Evolutionary conservation across 2,888 invertebrate species (phyloP), one percentile per base, ranked within the genome.

Genomic region (Callosobruchus maculatus): DNA sequence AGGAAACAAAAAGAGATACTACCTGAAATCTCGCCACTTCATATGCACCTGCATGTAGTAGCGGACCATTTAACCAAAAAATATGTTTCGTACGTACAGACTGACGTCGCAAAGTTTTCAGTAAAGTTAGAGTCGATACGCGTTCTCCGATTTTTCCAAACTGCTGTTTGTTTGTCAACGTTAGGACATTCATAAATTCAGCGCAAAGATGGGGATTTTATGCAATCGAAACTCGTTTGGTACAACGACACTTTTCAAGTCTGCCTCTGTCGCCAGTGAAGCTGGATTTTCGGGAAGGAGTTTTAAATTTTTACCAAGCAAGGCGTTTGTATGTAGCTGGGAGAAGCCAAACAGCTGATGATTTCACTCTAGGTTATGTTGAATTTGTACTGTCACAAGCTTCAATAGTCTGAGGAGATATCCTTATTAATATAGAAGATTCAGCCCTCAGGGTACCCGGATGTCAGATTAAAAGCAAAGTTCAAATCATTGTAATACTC

Each of bases 191-290:
- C 68, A 68, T 68, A 68, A 68, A 68, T 68, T 68, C 68, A 21
- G 68, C 22, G 68, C 68, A 68, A 21, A 68, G 22, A 68, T 68
- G 21, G 68, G 22, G 22, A 68, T 68, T 68, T 68, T 68, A 68
- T 68, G 22, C 68, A 68, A 68, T 21, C 68, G 68, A 21, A 49
- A 49, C 49, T 49, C 49, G 49, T 49, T 49, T 49, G 49, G 49
- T 49, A 49, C 68, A 21, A 68, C 68, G 68, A 68, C 68, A 68
- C 68, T 68, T 68, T 68, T 68, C 68, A 22, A 68, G 68, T 49
- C 49, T 18, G 9, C 9, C 49, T 49, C 49, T 49, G 49, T 1
- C 7, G 49, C 49, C 7, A 49, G 49, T 13, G 49, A 49, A 49
- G 49, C 49, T 7, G 49, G 49, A 49, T 49, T 49, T 49, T 49